A percentile compares a stretch with the other conserved stretches of the same genome.
phyloP scores from a whole-genome alignment of 2,113 vertebrate genomes.

The Vidua chalybeata region DNA sequence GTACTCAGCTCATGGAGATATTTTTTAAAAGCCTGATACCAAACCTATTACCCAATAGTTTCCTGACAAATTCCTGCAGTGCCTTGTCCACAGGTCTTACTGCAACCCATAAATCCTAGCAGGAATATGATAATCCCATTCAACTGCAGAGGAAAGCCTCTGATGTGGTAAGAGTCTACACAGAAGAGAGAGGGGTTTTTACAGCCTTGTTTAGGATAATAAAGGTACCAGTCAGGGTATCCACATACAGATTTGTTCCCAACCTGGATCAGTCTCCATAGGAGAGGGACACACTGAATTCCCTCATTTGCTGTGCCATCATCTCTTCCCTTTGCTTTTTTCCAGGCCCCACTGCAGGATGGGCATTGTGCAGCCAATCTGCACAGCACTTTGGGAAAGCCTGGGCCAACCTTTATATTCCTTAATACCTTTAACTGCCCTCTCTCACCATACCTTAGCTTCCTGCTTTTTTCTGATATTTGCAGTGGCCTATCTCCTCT shows the following conservation, averaged over 20 bases:
- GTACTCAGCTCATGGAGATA: neutral
- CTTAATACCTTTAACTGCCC: neutral
- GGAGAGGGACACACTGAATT: neutral
- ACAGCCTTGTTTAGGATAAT: neutral
- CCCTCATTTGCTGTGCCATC: neutral
- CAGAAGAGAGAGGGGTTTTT: neutral
- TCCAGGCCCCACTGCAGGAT: neutral
- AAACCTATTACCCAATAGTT: neutral
- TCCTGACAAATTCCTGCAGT: neutral
- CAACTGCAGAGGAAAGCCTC: neutral
- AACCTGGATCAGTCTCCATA: fast-evolving
- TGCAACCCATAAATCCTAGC: neutral
- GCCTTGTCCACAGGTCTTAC: neutral
- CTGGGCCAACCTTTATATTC: neutral
- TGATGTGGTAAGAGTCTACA: neutral
- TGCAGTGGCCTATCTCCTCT: neutral
- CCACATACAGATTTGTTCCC: fast-evolving
- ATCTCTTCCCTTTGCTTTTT: neutral
- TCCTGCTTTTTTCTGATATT: neutral
- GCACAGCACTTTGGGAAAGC: neutral
- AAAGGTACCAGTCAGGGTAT: neutral
- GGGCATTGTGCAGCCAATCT: neutral
- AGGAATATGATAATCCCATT: neutral
- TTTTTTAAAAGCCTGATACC: neutral
- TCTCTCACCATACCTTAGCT: fast-evolving